phyloP scores from a whole-genome alignment of 2,888 invertebrate genomes.

The Sialis fuliginosa region DNA sequence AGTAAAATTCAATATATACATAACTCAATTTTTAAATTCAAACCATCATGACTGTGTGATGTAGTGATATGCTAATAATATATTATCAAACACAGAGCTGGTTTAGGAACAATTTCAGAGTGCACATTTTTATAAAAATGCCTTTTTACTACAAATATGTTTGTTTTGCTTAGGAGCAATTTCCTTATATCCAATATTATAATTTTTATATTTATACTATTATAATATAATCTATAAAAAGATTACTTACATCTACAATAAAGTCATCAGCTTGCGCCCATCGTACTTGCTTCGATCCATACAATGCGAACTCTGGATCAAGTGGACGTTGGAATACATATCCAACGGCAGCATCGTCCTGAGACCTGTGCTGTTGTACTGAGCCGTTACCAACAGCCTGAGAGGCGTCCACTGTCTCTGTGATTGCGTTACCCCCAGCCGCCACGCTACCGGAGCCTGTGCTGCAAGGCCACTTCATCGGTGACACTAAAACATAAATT shows the following conservation, averaged over 20 bases:
- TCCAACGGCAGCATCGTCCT: constrained; percentile 84
- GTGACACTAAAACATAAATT: constrained; percentile 19
- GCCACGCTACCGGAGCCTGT: constrained; percentile 27
- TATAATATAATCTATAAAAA: constrained; percentile 1
- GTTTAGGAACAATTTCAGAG: no score
- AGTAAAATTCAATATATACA: no score
- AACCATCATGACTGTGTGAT: no score
- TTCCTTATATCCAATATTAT: no score
- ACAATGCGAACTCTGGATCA: constrained; percentile 60
- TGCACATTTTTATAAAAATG: no score
- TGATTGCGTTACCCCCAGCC: constrained; percentile 36
- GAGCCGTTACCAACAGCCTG: constrained; percentile 34
- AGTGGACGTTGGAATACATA: constrained; percentile 78
- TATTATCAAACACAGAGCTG: no score
- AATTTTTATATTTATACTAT: no score
- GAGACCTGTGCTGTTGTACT: constrained; percentile 53
- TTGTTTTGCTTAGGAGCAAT: no score
- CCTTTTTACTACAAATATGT: no score
- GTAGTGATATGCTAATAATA: no score
- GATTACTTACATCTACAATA: constrained; percentile 59
- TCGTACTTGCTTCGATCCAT: constrained; percentile 55
- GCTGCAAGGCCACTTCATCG: constrained; percentile 47
- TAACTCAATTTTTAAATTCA: no score
- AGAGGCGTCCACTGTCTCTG: constrained; percentile 15
- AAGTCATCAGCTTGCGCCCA: constrained; percentile 86